phyloP scores from a whole-genome alignment of 2,113 vertebrate species.

The Synodontis membranacea region DNA sequence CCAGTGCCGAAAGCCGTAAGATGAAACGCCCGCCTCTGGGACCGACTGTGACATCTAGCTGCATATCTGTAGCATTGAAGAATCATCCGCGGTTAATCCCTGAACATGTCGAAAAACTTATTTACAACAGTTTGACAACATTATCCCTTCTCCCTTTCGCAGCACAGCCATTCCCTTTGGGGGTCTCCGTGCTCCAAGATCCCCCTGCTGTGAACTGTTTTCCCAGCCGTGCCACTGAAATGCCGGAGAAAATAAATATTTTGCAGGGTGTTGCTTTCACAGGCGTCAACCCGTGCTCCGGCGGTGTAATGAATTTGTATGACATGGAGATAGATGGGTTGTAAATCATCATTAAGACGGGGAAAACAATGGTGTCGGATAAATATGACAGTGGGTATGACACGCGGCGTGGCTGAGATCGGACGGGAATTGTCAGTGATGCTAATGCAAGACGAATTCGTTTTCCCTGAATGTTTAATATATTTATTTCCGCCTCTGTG shows the following conservation, averaged over 20 bases:
- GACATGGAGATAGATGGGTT: conserved; percentile 26
- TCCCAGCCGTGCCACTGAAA: conserved; percentile 11
- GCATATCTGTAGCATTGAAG: background rate
- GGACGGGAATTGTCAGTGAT: background rate
- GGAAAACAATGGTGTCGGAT: conserved; percentile 46
- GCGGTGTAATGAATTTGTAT: conserved; percentile 28
- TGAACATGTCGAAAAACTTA: conserved; percentile 19
- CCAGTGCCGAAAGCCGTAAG: background rate
- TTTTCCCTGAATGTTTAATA: conserved; percentile 1
- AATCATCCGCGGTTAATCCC: conserved; percentile 17
- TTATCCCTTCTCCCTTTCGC: conserved; percentile 24
- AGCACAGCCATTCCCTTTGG: conserved; percentile 29
- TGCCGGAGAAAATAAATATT: conserved; percentile 20
- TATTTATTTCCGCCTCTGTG: conserved; percentile 39
- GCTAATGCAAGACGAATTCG: conserved; percentile 25
- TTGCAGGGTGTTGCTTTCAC: conserved; percentile 25
- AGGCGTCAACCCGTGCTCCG: background rate
- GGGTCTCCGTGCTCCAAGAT: conserved; percentile 1
- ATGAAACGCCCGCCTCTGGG: background rate
- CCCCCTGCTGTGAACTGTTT: conserved; percentile 24
- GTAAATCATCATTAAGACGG: conserved; percentile 51
- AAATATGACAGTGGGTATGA: conserved; percentile 2
- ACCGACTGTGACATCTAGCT: background rate
- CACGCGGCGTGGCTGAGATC: background rate
- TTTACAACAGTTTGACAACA: conserved; percentile 37